Percentiles rank a stretch among this genome's conserved stretches.
Evolutionary conservation across 2,113 vertebrate genomes (phyloP).

Genomic region (Malurus elegans): DNA sequence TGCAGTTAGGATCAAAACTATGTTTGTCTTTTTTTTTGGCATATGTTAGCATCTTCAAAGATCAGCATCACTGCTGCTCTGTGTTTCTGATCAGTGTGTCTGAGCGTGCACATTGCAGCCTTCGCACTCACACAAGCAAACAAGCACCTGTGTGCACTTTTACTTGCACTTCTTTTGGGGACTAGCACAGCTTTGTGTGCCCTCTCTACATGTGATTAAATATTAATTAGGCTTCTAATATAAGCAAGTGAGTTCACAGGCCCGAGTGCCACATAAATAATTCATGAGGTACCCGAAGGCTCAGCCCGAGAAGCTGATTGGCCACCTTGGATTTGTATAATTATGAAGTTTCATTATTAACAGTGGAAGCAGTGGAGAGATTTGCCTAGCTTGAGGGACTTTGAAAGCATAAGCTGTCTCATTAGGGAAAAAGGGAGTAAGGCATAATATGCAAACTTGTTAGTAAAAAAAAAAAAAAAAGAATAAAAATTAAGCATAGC

Average conservation of each 20-base stretch:
- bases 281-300: conserved; percentile 83
- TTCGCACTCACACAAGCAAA: neutral
- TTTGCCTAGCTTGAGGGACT: conserved; percentile 85
- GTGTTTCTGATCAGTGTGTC: neutral
- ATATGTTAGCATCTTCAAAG: neutral
- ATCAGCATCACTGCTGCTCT: neutral
- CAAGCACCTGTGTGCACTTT: conserved; percentile 28
- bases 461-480: conserved; percentile 56
- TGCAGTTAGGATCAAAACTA: neutral
- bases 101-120: neutral
- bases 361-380: conserved; percentile 79
- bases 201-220: conserved; percentile 80
- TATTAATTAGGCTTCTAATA: conserved; percentile 87
- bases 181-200: conserved; percentile 63
- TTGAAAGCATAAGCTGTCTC: conserved; percentile 84
- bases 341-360: conserved; percentile 88
- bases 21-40: neutral
- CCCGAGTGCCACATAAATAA: conserved; percentile 78
- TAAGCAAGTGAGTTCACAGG: conserved; percentile 80
- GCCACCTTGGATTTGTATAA: conserved; percentile 86
- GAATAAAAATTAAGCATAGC: conserved; percentile 65
- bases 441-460: conserved; percentile 84
- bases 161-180: conserved; percentile 59
- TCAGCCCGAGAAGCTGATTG: conserved; percentile 81
- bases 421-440: conserved; percentile 81